Evolutionary conservation across 2,888 invertebrate species (phyloP).

Genomic region (Lydus trimaculatus): DNA sequence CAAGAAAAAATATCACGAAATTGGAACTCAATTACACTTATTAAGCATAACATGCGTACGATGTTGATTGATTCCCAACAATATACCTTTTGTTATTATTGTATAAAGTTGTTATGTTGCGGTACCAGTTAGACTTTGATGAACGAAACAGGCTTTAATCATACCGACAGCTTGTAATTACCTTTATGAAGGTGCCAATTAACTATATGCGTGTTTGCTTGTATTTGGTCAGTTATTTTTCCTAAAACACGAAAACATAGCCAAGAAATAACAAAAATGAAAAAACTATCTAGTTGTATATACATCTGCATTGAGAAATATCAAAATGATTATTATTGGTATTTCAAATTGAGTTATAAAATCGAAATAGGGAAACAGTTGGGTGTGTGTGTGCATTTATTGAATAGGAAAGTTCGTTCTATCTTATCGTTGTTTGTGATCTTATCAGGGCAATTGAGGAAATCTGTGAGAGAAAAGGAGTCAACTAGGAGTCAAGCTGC

Average conservation of each 20-base stretch:
- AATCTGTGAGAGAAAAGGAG: slow-evolving; percentile 32
- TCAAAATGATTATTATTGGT: background rate
- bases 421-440: slow-evolving; percentile 31
- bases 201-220: slow-evolving; percentile 56
- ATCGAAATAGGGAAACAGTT: background rate
- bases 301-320: background rate
- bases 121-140: slow-evolving; percentile 45
- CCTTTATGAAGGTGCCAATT: slow-evolving; percentile 50
- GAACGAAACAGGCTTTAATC: slow-evolving; percentile 55
- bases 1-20: slow-evolving; percentile 42
- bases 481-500: slow-evolving; percentile 44
- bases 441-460: slow-evolving; percentile 43
- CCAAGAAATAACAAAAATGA: background rate
- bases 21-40: slow-evolving; percentile 57
- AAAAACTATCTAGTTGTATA: background rate
- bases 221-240: slow-evolving; percentile 51
- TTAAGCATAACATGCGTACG: slow-evolving; percentile 46
- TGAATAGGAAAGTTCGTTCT: slow-evolving; percentile 2
- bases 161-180: slow-evolving; percentile 55
- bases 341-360: slow-evolving; percentile 1
- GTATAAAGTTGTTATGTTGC: slow-evolving; percentile 26
- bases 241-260: slow-evolving; percentile 44
- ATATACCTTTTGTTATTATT: slow-evolving; percentile 18
- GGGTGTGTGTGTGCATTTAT: background rate
- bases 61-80: slow-evolving; percentile 48